Evolutionary conservation across 2,113 vertebrate species (phyloP).

Genomic region (Felis chaus): DNA sequence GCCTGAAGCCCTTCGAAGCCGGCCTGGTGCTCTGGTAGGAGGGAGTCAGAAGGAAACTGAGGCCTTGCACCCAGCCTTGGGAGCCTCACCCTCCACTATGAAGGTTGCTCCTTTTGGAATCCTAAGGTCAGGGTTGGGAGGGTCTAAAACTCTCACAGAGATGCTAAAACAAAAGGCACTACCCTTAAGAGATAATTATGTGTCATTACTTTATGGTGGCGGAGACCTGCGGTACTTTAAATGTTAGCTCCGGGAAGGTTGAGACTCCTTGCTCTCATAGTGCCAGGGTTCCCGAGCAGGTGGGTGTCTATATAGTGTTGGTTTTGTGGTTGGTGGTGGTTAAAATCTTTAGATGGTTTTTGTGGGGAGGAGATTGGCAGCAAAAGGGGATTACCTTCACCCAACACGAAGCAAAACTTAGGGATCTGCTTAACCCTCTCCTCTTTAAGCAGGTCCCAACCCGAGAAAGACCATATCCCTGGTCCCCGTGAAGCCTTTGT

Average conservation of each 20-base stretch:
- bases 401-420: neutral
- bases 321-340: neutral
- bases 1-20: constrained; percentile 94
- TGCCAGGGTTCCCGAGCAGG: neutral
- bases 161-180: neutral
- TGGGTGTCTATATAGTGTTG: neutral
- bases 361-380: neutral
- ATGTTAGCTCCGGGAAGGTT: neutral
- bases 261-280: neutral
- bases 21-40: constrained; percentile 81
- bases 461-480: neutral
- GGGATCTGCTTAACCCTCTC: neutral
- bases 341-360: neutral
- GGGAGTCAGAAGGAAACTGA: neutral
- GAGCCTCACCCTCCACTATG: neutral
- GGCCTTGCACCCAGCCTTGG: neutral
- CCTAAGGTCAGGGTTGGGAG: neutral
- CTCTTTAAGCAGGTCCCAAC: neutral
- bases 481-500: neutral
- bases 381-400: neutral
- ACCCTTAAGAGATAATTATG: neutral
- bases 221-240: neutral
- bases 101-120: no score
- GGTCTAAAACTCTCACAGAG: neutral
- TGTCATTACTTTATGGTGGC: neutral